Evolutionary conservation across 2,888 invertebrate genomes (phyloP).

Genomic region (Spialia ferax): DNA sequence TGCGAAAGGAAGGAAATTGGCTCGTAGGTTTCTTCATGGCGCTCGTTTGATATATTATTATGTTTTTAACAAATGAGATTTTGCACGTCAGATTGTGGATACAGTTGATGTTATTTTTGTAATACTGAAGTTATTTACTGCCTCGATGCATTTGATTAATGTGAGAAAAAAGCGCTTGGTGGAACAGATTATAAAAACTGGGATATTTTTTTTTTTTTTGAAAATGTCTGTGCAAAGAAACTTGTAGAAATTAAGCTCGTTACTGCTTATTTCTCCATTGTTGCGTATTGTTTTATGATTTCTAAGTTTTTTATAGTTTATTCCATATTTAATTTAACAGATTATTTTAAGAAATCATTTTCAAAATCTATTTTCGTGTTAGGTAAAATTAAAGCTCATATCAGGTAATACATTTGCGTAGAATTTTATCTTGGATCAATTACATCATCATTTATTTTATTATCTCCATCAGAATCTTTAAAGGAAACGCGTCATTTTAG

Average conservation of each 20-base stretch:
- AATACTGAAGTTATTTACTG: not conserved
- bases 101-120: not conserved
- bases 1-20: constrained; percentile 21
- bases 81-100: constrained; percentile 4
- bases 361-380: too few species aligned
- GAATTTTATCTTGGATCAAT: not conserved
- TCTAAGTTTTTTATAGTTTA: too few species aligned
- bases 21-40: constrained; percentile 5
- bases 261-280: not conserved
- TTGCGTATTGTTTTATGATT: not conserved
- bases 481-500: too few species aligned
- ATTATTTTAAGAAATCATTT: too few species aligned
- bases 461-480: too few species aligned
- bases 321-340: too few species aligned
- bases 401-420: not conserved
- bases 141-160: not conserved
- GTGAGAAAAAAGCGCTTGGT: not conserved
- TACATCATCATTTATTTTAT: too few species aligned
- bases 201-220: too few species aligned
- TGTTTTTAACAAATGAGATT: constrained; percentile 7
- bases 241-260: not conserved
- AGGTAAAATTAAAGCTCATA: too few species aligned
- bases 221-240: too few species aligned
- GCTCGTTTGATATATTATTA: constrained; percentile 12
- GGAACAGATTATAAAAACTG: too few species aligned